Base-by-base conservation (phyloP, 2,113 vertebrate species). In the Crotalus horridus region DNA sequence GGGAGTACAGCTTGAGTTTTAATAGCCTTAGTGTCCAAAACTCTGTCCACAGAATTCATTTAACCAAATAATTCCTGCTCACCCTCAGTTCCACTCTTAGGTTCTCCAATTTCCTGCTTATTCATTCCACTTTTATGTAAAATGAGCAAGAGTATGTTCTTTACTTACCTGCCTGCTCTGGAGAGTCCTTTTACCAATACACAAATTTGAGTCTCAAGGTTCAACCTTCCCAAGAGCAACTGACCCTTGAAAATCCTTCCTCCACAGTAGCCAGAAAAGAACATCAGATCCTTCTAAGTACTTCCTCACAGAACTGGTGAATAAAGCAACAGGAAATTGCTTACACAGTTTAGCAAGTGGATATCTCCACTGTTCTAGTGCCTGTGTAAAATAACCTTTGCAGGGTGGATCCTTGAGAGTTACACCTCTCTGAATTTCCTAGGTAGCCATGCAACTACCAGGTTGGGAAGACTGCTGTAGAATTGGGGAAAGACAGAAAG, bases 311-410 rank as follows among this genome's bases (percentile, higher is more conserved):
- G 54, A 7, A 4, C 3, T 26, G 55, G 59, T 74, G 74, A 90
- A 86, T 24, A 56, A 53, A 56, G 89, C 51, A 89, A 93, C 92
- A 92, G 91, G 91, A 92, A 92, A 92, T 88, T 85, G 21, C 64
- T 92, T 10, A 46, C 51, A 43, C 23, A 54, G 26, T 46, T 11
- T 20, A 51, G 69, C 39, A 51, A 29, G 43, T 56, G 51, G 1
- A 26, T 23, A 20, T 8, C 26, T 59, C 69, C 26, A 11, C 15
- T 24, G 10, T n/a, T 89, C 4, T 48, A 61, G 61, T 56, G 29
- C 12, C 33, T 58, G 39, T 58, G 39, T 59, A 46, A 55, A 85
- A 55, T 43, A 74, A 33, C 64, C n/a, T 74, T 21, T 39, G 15
- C 69, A 39, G 39, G 17, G 6, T 81, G 69, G 15, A 7, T 39